phyloP scores from a whole-genome alignment of 53 echinoderm and acorn worm genomes.

The Crossaster papposus region DNA sequence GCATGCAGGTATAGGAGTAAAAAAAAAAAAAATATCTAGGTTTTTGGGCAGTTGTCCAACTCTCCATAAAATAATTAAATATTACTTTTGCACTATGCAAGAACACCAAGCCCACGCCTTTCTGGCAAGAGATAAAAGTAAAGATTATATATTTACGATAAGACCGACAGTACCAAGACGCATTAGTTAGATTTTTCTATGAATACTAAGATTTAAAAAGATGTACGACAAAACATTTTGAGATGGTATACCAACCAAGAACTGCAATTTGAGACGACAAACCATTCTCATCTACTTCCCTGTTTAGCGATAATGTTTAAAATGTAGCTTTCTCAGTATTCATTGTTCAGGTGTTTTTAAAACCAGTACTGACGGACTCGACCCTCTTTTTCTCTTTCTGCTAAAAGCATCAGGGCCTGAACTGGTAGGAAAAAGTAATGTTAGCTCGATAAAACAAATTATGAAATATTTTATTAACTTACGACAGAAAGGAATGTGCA shows the following conservation, averaged over 20 bases:
- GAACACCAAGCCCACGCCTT: slow-evolving; percentile 59
- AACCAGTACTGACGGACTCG: slow-evolving; percentile 71
- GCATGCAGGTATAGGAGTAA: slow-evolving; percentile 54
- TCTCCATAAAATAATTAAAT: slow-evolving; percentile 60
- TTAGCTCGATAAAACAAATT: slow-evolving; percentile 62
- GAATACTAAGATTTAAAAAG: slow-evolving; percentile 26
- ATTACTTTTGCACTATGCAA: slow-evolving; percentile 75
- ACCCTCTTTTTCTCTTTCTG: slow-evolving; percentile 53
- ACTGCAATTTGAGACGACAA: slow-evolving; percentile 12
- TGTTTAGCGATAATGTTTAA: slow-evolving; percentile 57
- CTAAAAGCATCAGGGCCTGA: slow-evolving; percentile 55
- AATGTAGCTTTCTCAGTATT: slow-evolving; percentile 69
- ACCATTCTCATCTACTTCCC: slow-evolving; percentile 43
- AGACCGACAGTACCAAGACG: slow-evolving; percentile 57
- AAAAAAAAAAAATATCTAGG: slow-evolving; percentile 36
- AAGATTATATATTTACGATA: slow-evolving; percentile 48
- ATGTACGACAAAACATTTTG: slow-evolving; percentile 33
- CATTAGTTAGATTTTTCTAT: slow-evolving; percentile 54
- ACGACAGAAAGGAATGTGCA: slow-evolving; percentile 55
- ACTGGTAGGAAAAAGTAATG: slow-evolving; percentile 61
- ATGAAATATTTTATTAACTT: slow-evolving; percentile 68
- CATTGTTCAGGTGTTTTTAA: slow-evolving; percentile 75
- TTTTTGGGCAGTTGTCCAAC: slow-evolving; percentile 65
- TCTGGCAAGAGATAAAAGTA: slow-evolving; percentile 50
- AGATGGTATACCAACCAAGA: neutral